These are phyloP conservation scores for Cheumatopsyche charites DNA, from an alignment of 1,140 invertebrate species.

Conservation along the genomic window DNA sequence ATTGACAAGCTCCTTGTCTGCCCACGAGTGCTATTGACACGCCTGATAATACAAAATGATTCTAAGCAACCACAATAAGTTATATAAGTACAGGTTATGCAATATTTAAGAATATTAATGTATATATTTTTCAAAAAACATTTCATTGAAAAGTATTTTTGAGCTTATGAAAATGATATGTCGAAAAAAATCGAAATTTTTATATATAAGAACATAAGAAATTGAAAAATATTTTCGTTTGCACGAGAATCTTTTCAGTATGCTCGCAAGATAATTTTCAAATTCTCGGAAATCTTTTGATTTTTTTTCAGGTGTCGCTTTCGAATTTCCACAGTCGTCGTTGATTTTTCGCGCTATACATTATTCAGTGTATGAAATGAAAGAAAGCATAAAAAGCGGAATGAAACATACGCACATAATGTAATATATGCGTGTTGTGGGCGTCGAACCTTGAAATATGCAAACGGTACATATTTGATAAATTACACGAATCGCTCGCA, in stretches of 20 bases:
- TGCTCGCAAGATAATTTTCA: too few species aligned
- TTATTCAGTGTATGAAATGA: not conserved
- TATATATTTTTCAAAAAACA: too few species aligned
- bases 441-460: constrained; percentile 17
- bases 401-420: not conserved
- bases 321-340: not conserved
- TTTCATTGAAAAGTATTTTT: too few species aligned
- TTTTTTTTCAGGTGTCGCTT: not conserved
- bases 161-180: too few species aligned
- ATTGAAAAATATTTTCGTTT: too few species aligned
- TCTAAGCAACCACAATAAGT: not conserved
- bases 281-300: not conserved
- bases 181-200: too few species aligned
- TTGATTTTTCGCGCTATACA: not conserved
- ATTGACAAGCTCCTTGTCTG: constrained; percentile 17
- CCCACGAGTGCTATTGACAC: constrained; percentile 6
- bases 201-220: too few species aligned
- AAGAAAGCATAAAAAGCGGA: not conserved
- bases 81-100: not conserved
- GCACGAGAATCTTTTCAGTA: too few species aligned
- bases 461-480: constrained; percentile 26
- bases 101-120: too few species aligned
- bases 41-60: not conserved
- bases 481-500: constrained; percentile 7
- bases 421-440: not conserved